phyloP scores from a whole-genome alignment of 2,797 vertebrate species.

The Propithecus deckenii region DNA sequence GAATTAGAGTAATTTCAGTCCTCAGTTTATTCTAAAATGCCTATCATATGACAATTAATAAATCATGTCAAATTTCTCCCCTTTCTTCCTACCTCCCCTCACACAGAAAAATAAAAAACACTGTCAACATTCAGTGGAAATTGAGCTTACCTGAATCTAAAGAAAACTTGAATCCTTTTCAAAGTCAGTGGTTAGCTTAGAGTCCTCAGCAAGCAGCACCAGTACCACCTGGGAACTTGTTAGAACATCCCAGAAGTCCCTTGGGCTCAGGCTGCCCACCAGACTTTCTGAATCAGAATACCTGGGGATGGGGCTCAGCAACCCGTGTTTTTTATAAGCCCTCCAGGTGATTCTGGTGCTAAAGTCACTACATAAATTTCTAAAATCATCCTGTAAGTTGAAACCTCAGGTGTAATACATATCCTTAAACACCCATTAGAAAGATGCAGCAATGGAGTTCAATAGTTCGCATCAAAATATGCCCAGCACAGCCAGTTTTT shows the following conservation, averaged over 20 bases:
- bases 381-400: neutral
- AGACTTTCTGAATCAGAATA: neutral
- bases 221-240: neutral
- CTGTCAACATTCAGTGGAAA: neutral
- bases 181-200: neutral
- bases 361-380: neutral
- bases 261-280: neutral
- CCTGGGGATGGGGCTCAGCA: neutral
- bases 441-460: neutral
- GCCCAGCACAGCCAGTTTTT: neutral
- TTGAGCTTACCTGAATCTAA: neutral
- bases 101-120: neutral
- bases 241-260: neutral
- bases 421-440: neutral
- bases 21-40: conserved; percentile 23
- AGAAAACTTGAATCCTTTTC: neutral
- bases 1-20: neutral
- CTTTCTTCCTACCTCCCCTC: neutral
- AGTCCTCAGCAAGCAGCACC: neutral
- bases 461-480: neutral
- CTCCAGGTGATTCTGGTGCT: neutral
- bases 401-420: neutral
- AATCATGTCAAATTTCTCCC: neutral
- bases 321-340: neutral
- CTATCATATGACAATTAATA: neutral